Percentiles rank a stretch among this genome's conserved stretches.
phyloP scores from a whole-genome alignment of 2,113 vertebrate species.

The Prionailurus viverrinus region DNA sequence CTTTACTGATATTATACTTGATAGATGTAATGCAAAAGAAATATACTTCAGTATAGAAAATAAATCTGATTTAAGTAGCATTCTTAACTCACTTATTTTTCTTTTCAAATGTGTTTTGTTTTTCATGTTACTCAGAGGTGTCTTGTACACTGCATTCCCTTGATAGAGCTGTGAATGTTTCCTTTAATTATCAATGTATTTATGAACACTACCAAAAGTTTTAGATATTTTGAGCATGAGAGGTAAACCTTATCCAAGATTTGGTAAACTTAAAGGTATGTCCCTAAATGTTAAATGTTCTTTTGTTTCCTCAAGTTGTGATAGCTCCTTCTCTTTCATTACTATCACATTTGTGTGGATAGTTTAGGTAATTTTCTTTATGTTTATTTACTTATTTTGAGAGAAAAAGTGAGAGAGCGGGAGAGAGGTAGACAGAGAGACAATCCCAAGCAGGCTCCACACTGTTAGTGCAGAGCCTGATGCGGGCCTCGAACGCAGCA shows the following conservation, averaged over 20 bases:
- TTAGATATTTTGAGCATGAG: background rate
- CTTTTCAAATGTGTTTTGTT: background rate
- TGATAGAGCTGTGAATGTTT: background rate
- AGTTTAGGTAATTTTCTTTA: background rate
- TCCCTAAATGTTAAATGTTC: background rate
- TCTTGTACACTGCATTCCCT: background rate
- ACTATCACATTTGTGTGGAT: background rate
- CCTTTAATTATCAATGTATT: background rate
- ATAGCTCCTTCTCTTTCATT: background rate
- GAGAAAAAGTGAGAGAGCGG: no score
- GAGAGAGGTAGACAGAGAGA: no score
- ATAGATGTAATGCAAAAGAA: background rate
- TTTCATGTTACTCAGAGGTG: background rate
- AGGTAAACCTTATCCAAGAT: background rate
- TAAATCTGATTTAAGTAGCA: background rate
- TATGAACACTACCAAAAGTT: background rate
- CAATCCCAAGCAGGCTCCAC: no score
- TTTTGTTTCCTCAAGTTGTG: background rate
- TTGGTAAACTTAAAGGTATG: background rate
- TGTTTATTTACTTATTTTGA: no score
- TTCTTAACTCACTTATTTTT: background rate
- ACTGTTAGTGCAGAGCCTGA: no score
- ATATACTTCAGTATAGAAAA: background rate
- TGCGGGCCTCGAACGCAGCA: no score
- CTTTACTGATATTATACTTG: background rate